Conservation (phyloP, 2,797 vertebrate species). For the Leptodactylus fallax region DNA sequence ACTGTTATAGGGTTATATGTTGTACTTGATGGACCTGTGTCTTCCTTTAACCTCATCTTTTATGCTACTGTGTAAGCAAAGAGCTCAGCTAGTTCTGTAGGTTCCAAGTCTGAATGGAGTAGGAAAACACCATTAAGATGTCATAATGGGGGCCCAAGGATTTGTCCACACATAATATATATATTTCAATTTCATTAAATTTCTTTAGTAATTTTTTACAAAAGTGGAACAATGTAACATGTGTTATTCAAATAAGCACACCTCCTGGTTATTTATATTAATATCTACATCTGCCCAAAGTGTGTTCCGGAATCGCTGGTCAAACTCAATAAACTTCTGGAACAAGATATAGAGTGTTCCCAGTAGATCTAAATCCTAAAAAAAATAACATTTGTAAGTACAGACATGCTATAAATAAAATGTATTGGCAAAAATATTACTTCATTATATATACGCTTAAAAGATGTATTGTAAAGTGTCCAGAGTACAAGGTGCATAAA, state of each 20-base stretch:
- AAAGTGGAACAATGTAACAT: neutral
- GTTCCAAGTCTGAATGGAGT: neutral
- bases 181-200: neutral
- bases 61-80: no score
- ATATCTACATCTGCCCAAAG: slow-evolving; percentile 61
- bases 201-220: neutral
- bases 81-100: no score
- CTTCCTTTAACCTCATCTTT: no score
- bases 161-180: no score
- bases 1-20: no score
- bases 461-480: neutral
- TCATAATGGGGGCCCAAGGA: no score
- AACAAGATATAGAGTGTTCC: slow-evolving; percentile 62
- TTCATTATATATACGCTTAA: neutral
- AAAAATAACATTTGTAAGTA: neutral
- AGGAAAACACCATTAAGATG: no score
- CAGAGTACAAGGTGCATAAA: neutral
- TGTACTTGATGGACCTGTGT: no score
- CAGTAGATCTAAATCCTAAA: slow-evolving; percentile 56
- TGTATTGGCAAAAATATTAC: neutral
- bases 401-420: neutral
- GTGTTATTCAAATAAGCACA: neutral
- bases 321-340: slow-evolving; percentile 63
- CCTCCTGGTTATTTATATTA: slow-evolving; percentile 51
- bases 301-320: slow-evolving; percentile 56